phyloP scores from a whole-genome alignment of 2,888 invertebrate genomes.

The Acanthosepion esculentum region DNA sequence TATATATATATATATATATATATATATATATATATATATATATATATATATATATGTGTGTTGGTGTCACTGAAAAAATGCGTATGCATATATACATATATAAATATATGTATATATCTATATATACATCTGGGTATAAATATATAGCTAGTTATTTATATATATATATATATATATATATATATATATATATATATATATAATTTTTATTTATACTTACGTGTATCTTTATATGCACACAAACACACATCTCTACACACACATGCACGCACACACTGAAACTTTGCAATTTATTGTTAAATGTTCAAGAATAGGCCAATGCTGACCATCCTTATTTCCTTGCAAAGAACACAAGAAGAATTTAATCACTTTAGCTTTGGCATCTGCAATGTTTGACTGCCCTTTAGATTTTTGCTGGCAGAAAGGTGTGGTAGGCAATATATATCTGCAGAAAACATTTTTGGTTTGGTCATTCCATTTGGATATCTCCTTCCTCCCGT shows the following conservation, averaged over 20 bases:
- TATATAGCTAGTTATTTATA: not conserved
- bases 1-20: no score
- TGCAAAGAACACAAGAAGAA: not conserved
- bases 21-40: no score
- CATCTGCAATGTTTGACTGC: not conserved
- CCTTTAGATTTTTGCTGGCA: not conserved
- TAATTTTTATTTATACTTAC: not conserved
- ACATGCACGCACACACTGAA: not conserved
- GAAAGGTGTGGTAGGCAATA: not conserved
- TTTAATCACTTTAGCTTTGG: constrained; percentile 4
- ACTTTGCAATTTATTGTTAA: not conserved
- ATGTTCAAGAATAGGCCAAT: not conserved
- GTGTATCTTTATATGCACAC: not conserved
- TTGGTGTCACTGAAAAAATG: no score
- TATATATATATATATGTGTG: no score
- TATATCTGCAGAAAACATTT: not conserved
- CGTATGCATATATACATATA: not conserved
- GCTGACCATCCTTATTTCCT: not conserved
- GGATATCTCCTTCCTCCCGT: not conserved
- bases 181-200: not conserved
- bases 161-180: not conserved
- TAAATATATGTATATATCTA: not conserved
- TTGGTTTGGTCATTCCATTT: not conserved
- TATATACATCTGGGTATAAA: not conserved
- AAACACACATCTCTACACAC: not conserved